Evolutionary conservation across 2,113 vertebrate species (phyloP), one percentile per base, ranked within the genome.

Genomic region (Alligator mississippiensis): DNA sequence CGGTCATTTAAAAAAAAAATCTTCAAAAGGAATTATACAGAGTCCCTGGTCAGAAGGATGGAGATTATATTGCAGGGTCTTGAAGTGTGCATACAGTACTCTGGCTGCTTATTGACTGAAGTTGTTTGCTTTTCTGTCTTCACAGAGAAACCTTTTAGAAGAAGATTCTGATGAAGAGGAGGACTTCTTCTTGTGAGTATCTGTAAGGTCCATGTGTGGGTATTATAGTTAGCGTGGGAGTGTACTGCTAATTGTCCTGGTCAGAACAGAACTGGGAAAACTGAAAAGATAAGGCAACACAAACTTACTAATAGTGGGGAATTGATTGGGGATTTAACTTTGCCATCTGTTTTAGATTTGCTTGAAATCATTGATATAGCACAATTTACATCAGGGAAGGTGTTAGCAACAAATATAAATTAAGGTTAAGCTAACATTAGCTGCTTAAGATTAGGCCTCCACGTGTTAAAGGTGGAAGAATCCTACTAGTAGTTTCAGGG

Each of bases 151-250:
- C 95, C 98, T 99, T n/a, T 94, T 99, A 93, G 99, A 99, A 96
- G 99, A 99, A 94, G 99, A 99, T 97, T 99, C 99, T 0, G 99
- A 99, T 97, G 99, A 99, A 97, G 99, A 99, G 93, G 99, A 99
- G 94, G 99, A 99, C 96, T 99, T 99, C 97, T 99, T 99, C 95
- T 96, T 99, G 99, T 99, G 97, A 99, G 99, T 99, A 74, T 93
- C 81, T 82, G 18, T 54, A 54, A 28, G n/a, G 25, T 15, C 17
- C 12, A n/a, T 47, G 25, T 68, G 17, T 0, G 1, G 77, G 16
- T 1, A 4, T 30, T 47, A 6, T 54, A 61, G 9, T 8, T 54
- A 11, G 59, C 54, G 22, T 27, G 66, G 77, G 78, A 57, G 17
- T 21, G 34, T 0, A 1, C 22, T 47, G 57, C 6, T 63, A 72